Conservation (phyloP, 2,113 vertebrate genomes). For the Glaucomys volans region DNA sequence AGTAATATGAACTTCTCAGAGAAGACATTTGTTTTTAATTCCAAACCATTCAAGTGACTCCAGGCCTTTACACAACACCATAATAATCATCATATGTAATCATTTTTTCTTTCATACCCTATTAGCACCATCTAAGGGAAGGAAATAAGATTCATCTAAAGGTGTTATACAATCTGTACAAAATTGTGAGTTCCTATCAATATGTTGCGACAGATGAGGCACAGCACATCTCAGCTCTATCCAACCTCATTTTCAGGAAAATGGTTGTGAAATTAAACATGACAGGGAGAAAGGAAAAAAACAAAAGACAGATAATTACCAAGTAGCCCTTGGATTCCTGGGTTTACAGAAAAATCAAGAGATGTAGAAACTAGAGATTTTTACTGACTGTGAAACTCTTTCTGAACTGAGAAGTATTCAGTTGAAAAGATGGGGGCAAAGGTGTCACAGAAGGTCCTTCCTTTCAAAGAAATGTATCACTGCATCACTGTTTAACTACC, state of each 20-base stretch:
- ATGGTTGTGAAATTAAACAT: constrained; percentile 76
- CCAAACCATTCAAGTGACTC: constrained; percentile 56
- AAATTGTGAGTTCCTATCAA: constrained; percentile 69
- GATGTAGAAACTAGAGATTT: constrained; percentile 41
- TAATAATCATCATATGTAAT: constrained; percentile 68
- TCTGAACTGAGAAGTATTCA: constrained; percentile 9
- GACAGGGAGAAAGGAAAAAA: constrained; percentile 41
- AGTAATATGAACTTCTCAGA: constrained; percentile 61
- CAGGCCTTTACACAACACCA: constrained; percentile 52
- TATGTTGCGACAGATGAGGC: constrained; percentile 72
- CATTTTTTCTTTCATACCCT: constrained; percentile 74
- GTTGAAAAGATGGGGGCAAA: neutral
- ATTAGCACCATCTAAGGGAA: constrained; percentile 78
- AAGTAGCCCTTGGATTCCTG: constrained; percentile 56
- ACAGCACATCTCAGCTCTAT: constrained; percentile 66
- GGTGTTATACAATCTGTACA: constrained; percentile 79
- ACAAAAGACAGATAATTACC: constrained; percentile 70
- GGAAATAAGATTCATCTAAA: constrained; percentile 79
- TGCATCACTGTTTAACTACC: neutral
- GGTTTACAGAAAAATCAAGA: constrained; percentile 69
- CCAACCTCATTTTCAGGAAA: constrained; percentile 72
- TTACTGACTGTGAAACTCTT: neutral
- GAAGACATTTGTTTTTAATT: constrained; percentile 73
- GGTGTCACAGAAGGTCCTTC: neutral
- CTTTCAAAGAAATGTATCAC: no score